A percentile compares a stretch with the other conserved stretches of the same genome.
Conservation (phyloP, 23 tunicate genomes). For the Styela clava region DNA sequence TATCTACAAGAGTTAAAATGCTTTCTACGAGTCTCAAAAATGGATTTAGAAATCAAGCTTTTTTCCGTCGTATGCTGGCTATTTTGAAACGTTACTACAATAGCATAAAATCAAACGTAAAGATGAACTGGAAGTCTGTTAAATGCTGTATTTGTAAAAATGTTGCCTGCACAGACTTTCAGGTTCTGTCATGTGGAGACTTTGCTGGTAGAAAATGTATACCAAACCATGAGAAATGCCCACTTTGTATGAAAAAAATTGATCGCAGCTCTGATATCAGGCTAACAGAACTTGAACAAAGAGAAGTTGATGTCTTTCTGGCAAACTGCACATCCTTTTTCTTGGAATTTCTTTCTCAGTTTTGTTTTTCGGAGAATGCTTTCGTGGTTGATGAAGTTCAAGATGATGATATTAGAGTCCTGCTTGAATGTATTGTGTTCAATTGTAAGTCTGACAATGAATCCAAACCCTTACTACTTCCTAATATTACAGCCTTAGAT, state of each 20-base stretch:
- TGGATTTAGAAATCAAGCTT: constrained; percentile 12
- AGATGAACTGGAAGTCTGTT: constrained; percentile 29
- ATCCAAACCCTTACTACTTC: too few relatives aligned
- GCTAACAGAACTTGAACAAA: constrained; percentile 16
- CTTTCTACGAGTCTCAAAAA: neutral
- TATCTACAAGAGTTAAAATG: neutral
- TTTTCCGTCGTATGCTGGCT: constrained; percentile 25
- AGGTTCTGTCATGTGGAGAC: constrained; percentile 52
- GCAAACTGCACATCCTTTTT: constrained; percentile 56
- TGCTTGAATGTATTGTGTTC: neutral
- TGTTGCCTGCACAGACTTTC: constrained; percentile 20
- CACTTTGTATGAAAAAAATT: neutral
- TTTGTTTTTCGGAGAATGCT: constrained; percentile 38
- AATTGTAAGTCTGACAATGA: neutral
- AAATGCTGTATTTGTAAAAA: constrained; percentile 13
- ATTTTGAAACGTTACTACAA: constrained; percentile 28
- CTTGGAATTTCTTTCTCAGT: constrained; percentile 54
- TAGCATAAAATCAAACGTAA: constrained; percentile 17
- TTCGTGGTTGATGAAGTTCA: neutral
- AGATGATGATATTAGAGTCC: neutral
- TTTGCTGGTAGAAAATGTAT: neutral
- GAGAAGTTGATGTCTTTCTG: constrained; percentile 32
- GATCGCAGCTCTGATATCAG: constrained; percentile 22
- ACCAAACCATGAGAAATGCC: neutral
- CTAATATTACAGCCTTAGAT: neutral